Evolutionary conservation across 2,888 invertebrate species (phyloP), one percentile per base, ranked within the genome.

Genomic region (Coronaproctus castanopsis): DNA sequence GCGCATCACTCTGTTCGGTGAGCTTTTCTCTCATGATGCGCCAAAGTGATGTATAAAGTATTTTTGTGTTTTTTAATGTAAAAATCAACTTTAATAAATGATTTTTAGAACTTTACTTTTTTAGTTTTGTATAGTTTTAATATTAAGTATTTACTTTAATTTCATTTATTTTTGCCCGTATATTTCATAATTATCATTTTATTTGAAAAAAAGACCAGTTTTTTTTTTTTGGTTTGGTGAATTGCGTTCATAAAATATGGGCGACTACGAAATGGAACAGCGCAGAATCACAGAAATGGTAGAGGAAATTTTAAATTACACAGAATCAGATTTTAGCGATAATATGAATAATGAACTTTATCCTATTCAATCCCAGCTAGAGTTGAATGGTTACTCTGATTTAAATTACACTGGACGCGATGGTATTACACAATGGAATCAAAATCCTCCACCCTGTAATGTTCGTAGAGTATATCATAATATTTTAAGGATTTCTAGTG

Each of bases 341-440:
- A 14, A 36, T 14, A 5, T 8, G 36, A 5, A 5, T 36, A 14
- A 36, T 36, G n/a, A n/a, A n/a, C n/a, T n/a, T n/a, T 36, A 36
- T 36, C 36, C 36, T 14, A 36, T 36, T 36, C 36, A 36, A 36
- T 36, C 36, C 14, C 36, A 36, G 36, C 36, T 14, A 8, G 36
- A 14, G 36, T 14, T 36, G 36, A 36, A 14, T 36, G 14, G 36
- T n/a, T n/a, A n/a, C n/a, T n/a, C n/a, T n/a, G n/a, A n/a, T n/a
- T n/a, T n/a, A n/a, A n/a, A n/a, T 57, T 57, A 52, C 36, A 52
- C 21, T 21, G 36, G 57, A 18, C 51, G 36, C 51, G 52, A 57
- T 21, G 52, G 36, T 52, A 57, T 57, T 24, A 52, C 52, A 24
- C 51, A 57, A 52, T 57, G 57, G 57, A 24, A 57, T 24, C 51